phyloP scores from a whole-genome alignment of 2,113 vertebrate genomes.

The Heterotilapia buettikoferi region DNA sequence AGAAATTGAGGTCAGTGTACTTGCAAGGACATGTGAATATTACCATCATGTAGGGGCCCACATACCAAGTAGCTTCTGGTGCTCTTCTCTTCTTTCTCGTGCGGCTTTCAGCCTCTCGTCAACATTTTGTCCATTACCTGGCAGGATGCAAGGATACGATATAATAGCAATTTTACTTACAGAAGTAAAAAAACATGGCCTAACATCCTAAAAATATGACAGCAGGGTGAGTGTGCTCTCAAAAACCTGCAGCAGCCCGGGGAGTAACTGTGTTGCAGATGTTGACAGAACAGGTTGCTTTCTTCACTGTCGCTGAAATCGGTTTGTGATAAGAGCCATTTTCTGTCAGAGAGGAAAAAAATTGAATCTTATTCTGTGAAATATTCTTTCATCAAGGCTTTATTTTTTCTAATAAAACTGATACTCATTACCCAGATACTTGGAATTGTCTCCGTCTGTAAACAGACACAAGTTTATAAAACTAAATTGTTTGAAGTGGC shows the following conservation, averaged over 20 bases:
- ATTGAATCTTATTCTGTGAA: neutral
- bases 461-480: neutral
- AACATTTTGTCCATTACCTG: conserved; percentile 71
- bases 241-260: conserved; percentile 46
- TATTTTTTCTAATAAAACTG: neutral
- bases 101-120: conserved; percentile 88
- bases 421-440: neutral
- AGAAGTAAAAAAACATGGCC: neutral
- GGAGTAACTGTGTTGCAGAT: conserved; percentile 15
- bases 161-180: neutral
- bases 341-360: conserved; percentile 7
- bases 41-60: neutral
- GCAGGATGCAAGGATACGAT: conserved; percentile 34
- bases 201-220: neutral
- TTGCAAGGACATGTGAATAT: neutral
- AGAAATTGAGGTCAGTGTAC: neutral
- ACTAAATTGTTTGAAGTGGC: neutral
- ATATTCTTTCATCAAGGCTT: neutral
- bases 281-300: neutral
- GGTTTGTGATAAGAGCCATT: conserved; percentile 4
- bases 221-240: neutral
- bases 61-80: conserved; percentile 83
- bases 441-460: neutral
- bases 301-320: conserved; percentile 2
- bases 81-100: conserved; percentile 81